Evolutionary conservation across 2,888 invertebrate species (phyloP).

Genomic region (Oligia latruncula): DNA sequence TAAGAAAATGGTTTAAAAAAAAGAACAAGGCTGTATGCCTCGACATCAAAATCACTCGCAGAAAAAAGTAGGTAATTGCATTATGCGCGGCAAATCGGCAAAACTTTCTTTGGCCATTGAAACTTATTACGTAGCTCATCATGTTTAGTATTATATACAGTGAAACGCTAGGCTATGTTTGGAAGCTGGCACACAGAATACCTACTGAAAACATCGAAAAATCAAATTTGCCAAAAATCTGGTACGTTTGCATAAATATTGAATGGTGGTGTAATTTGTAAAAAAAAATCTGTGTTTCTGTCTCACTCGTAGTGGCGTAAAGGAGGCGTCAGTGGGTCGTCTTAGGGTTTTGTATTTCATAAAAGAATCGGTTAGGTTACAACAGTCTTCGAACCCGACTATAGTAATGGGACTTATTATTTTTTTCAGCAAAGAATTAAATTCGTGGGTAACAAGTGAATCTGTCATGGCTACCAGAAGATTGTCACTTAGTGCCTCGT

Average conservation of each 20-base stretch:
- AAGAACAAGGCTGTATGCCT: constrained; percentile 38
- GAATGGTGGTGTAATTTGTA: background rate
- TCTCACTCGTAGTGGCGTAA: no score
- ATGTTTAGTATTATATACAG: constrained; percentile 67
- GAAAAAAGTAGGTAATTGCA: constrained; percentile 42
- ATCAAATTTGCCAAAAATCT: constrained; percentile 58
- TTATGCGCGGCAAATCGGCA: constrained; percentile 16
- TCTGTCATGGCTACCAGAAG: constrained; percentile 45
- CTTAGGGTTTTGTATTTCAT: no score
- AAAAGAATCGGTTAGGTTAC: background rate
- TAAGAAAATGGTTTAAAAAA: background rate
- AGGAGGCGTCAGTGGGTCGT: no score
- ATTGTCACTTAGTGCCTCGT: constrained; percentile 71
- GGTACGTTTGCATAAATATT: constrained; percentile 56
- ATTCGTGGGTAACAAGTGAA: constrained; percentile 62
- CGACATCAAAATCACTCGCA: background rate
- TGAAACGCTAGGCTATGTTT: constrained; percentile 56
- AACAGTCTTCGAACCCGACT: background rate
- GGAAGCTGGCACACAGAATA: constrained; percentile 65
- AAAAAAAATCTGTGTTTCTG: no score
- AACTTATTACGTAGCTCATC: background rate
- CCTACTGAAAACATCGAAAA: constrained; percentile 37
- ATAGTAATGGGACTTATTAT: background rate
- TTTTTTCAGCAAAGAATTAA: constrained; percentile 64
- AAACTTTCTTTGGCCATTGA: background rate